These are phyloP conservation scores for Acholoe squamosa DNA, from an alignment of 2,888 invertebrate species.

Conservation along the genomic window DNA sequence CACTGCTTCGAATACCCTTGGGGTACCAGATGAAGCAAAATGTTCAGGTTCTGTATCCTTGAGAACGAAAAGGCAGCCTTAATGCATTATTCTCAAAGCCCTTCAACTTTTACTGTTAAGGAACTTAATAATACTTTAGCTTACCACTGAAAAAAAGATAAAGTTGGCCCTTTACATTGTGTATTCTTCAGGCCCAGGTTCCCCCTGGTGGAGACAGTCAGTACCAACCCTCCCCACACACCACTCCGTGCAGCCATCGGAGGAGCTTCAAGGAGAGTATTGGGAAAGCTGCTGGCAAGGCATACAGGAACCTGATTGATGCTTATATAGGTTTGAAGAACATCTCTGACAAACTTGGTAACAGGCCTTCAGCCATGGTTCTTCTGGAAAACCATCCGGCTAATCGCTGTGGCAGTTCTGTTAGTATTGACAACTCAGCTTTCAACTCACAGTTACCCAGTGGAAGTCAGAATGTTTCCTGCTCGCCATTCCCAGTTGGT, in stretches of 20 bases:
- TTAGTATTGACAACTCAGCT: background rate
- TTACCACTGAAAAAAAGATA: too few relatives aligned
- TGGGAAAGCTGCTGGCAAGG: slow-evolving; percentile 16
- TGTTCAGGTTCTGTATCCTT: too few relatives aligned
- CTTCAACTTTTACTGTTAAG: too few relatives aligned
- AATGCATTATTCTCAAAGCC: too few relatives aligned
- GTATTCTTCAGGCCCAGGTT: background rate
- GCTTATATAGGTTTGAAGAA: slow-evolving; percentile 38
- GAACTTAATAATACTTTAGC: too few relatives aligned
- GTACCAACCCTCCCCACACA: background rate
- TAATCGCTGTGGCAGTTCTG: background rate
- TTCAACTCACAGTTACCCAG: too few relatives aligned
- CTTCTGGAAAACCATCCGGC: slow-evolving; percentile 4
- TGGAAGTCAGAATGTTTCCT: background rate
- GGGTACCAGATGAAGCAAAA: too few relatives aligned
- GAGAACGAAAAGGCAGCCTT: too few relatives aligned
- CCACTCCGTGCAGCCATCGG: background rate
- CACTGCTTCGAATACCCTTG: too few relatives aligned
- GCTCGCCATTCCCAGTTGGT: background rate
- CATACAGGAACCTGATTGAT: slow-evolving; percentile 17
- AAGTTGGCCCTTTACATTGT: too few relatives aligned
- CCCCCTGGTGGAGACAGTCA: background rate
- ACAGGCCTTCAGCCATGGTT: background rate
- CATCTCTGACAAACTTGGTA: background rate
- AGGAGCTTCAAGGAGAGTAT: slow-evolving; percentile 23